Percentiles rank a stretch among this genome's conserved stretches.
Evolutionary conservation across 1,140 invertebrate genomes (phyloP).

Genomic region (Tetragonula clypearis): DNA sequence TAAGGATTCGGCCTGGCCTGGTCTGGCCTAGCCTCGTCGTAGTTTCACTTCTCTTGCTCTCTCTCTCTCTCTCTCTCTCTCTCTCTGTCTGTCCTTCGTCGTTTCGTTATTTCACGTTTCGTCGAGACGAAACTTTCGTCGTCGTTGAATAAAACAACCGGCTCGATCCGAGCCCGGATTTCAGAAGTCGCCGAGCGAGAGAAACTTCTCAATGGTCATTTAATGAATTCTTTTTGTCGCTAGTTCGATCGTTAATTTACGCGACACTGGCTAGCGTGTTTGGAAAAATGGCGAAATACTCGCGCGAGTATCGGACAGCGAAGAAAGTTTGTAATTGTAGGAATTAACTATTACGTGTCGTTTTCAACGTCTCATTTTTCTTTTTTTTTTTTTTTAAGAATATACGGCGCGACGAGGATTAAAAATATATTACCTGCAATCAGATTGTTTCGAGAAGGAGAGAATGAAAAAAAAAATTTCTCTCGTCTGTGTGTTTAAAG

Average conservation of each 20-base stretch:
- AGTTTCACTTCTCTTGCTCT: not conserved
- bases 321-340: not conserved
- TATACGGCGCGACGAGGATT: too few relatives aligned
- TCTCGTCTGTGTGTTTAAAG: too few relatives aligned
- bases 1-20: constrained; percentile 19
- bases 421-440: too few relatives aligned
- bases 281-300: not conserved
- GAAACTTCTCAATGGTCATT: constrained; percentile 39
- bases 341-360: too few relatives aligned
- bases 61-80: not conserved
- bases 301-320: not conserved
- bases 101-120: constrained; percentile 7
- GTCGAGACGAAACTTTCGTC: not conserved
- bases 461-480: too few relatives aligned
- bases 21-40: not conserved
- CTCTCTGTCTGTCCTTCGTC: not conserved
- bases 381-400: too few relatives aligned
- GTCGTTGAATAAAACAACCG: not conserved
- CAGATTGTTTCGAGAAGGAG: too few relatives aligned
- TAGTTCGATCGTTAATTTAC: too few relatives aligned
- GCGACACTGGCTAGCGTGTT: not conserved
- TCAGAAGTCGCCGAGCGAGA: not conserved
- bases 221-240: constrained; percentile 10
- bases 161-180: not conserved
- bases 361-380: too few relatives aligned